Evolutionary conservation across 2,113 vertebrate species (phyloP).

Genomic region (Anser cygnoides): DNA sequence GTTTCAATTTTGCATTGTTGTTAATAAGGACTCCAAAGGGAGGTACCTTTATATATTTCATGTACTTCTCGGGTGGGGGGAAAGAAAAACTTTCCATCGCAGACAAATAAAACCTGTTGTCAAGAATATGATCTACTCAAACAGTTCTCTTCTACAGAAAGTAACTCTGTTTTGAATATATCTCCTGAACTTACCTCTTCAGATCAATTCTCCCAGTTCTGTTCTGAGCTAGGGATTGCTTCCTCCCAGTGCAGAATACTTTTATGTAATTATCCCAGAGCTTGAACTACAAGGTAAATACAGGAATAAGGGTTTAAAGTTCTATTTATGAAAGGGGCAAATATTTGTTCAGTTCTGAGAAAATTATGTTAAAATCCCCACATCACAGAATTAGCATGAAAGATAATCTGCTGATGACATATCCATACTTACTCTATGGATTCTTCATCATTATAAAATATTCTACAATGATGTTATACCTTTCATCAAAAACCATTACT

Average conservation of each 20-base stretch:
- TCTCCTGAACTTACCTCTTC: not conserved
- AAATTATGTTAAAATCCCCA: not conserved
- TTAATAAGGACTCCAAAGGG: not conserved
- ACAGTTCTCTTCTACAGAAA: not conserved
- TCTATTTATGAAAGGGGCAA: not conserved
- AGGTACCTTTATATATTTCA: not conserved
- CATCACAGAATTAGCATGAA: not conserved
- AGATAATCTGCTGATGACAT: accelerated
- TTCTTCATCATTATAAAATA: not conserved
- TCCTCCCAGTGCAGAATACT: not conserved
- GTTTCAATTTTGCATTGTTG: not conserved
- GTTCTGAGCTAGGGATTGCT: not conserved
- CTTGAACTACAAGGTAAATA: not conserved
- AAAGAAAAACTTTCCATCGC: not conserved
- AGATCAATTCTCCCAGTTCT: not conserved
- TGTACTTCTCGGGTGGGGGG: not conserved
- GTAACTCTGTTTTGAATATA: not conserved
- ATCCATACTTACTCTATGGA: not conserved
- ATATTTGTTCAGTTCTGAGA: not conserved
- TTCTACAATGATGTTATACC: not conserved
- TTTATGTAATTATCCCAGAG: not conserved
- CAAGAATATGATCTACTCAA: not conserved
- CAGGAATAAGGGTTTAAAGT: not conserved
- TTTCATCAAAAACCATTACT: not conserved
- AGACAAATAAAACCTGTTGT: not conserved